Base-by-base conservation (phyloP, 2,113 vertebrate genomes). In the Eudorcas thomsonii region DNA sequence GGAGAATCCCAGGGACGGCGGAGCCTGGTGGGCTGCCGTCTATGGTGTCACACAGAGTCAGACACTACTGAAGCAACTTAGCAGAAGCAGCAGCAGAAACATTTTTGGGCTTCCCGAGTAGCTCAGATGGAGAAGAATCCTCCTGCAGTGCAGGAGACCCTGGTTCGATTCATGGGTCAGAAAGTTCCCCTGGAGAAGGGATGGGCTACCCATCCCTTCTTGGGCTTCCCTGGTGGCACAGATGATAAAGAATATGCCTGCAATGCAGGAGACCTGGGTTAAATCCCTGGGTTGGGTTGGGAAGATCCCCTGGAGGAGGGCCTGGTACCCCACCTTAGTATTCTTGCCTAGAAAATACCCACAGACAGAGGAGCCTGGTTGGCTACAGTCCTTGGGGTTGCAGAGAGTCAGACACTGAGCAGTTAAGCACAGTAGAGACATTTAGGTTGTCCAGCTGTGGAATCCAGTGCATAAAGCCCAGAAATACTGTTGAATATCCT, bases 1-100 rank as follows among this genome's bases (percentile, higher is more conserved):
- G 26, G 59, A 60, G 28, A 60, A 60, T 60, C 59, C 59, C 30
- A n/a, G 30, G 62, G 16, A 4, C 0, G 0, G 62, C 0, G 1
- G 62, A 67, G 15, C 33, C 7, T 67, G 33, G 64, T 67, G 17
- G 64, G 33, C 33, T n/a, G 4, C 64, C 1, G 0, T 36, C 8
- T 19, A 0, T 36, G 64, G 64, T 2, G 9, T 36, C 17, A 5
- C 33, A 67, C 33, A n/a, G 33, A 36, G 33, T 67, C 8, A 2
- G 8, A 67, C n/a, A 71, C 4, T 0, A 36, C 9, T 71, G 64
- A 67, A 67, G 17, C 33, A 1, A 19, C 64, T 67, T 67, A 36
- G 64, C 7, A 33, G 30, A 15, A 64, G 60, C 60, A n/a, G 62
- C 62, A 67, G 33, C 64, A 8, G 43, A 54, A 55, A 92, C 7